These are phyloP conservation scores for Ochlodes sylvanus DNA, from an alignment of 2,888 invertebrate genomes.

Conservation along the genomic window DNA sequence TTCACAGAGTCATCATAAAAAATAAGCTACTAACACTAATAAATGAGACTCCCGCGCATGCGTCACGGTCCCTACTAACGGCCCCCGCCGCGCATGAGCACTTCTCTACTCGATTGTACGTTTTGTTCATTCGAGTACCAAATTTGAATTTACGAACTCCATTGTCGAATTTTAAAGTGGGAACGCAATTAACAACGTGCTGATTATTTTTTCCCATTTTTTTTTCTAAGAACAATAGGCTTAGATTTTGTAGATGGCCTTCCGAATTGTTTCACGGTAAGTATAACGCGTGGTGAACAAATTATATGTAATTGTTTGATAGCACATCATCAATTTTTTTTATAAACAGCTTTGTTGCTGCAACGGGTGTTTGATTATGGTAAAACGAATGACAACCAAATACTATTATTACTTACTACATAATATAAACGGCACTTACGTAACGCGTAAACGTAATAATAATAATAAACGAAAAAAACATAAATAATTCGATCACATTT, in stretches of 20 bases:
- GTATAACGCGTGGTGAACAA: slow-evolving; percentile 23
- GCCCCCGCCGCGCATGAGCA: slow-evolving; percentile 43
- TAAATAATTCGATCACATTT: too few relatives aligned
- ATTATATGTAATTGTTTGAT: slow-evolving; percentile 34
- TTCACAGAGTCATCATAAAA: not conserved
- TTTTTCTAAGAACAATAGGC: slow-evolving; percentile 38
- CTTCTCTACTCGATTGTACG: slow-evolving; percentile 66
- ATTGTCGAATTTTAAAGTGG: slow-evolving; percentile 44
- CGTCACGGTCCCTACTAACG: slow-evolving; percentile 18
- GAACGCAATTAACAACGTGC: slow-evolving; percentile 42
- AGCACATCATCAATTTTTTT: slow-evolving; percentile 21
- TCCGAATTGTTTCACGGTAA: slow-evolving; percentile 30
- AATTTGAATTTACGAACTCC: slow-evolving; percentile 59
- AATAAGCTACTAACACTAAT: not conserved
- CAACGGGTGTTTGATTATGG: too few relatives aligned
- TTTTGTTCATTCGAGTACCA: slow-evolving; percentile 58
- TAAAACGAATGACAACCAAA: too few relatives aligned
- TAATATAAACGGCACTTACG: too few relatives aligned
- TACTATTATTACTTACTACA: too few relatives aligned
- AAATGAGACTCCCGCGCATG: slow-evolving; percentile 39
- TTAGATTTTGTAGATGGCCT: slow-evolving; percentile 38
- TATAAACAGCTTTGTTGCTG: not conserved
- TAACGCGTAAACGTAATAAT: too few relatives aligned
- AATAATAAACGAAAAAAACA: too few relatives aligned
- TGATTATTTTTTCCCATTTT: slow-evolving; percentile 29